Base-by-base conservation (phyloP, 2,797 vertebrate species). In the Erethizon dorsatum region DNA sequence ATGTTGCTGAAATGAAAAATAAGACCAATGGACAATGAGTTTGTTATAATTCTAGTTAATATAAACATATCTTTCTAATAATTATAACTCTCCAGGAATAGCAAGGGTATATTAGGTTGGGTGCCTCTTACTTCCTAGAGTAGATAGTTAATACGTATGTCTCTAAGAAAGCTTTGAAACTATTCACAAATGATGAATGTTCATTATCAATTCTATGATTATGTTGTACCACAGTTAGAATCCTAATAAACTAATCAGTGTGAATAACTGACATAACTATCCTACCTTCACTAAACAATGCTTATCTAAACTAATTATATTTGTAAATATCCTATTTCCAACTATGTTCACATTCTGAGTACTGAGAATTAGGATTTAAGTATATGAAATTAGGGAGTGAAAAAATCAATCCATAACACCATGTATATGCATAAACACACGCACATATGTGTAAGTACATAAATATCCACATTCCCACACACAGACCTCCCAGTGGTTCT, bases 1-100 rank as follows among this genome's bases (percentile, higher is more conserved):
- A 45, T 50, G 20, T 22, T 69, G 26, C n/a, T 84, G 10, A 22
- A 54, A 5, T 41, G 63, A 94, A 15, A 2, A 67, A 5, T n/a
- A 50, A 85, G 56, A 83, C 5, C 28, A 83, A 80, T 37, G 41
- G 56, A 26, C 3, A 69, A 18, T 11, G 75, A n/a, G 47, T 88
- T 12, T 28, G 10, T 2, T 61, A 41, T 50, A 50, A 69, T 94
- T 83, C 31, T 90, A 13, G 67, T 75, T 82, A 69, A 37, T 26
- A 13, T 85, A 78, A 50, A 85, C 54, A 77, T 20, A 59, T n/a
- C 63, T 92, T 93, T 59, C 54, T 94, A 73, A 88, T 71, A 78
- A 83, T 0, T 4, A 95, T 1, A 89, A 83, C 26, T 24, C 6
- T 90, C 50, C 12, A 77, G 41, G 88, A 94, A 84, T 28, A 78